Percentiles rank a stretch among this genome's conserved stretches.
Evolutionary conservation across 2,888 invertebrate genomes (phyloP).

Genomic region (Pycnomerus fuliginosus): DNA sequence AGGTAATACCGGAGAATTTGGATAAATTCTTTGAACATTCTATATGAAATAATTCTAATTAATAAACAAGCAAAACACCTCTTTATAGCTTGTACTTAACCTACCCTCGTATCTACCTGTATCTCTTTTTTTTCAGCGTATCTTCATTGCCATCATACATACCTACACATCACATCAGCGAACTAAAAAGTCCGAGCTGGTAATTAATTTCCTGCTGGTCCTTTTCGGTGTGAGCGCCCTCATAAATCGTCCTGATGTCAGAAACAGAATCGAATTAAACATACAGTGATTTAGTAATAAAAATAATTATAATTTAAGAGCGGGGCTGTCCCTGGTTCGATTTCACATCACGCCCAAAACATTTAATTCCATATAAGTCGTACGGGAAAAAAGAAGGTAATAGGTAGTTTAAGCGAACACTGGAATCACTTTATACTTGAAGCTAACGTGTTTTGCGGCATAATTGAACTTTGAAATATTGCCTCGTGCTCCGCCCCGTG

Average conservation of each 20-base stretch:
- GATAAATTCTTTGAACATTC: too few relatives aligned
- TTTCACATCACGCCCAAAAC: slow-evolving; percentile 31
- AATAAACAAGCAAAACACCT: too few relatives aligned
- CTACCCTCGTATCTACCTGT: too few relatives aligned
- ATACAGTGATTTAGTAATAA: slow-evolving; percentile 20
- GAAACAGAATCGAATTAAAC: slow-evolving; percentile 18
- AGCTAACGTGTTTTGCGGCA: slow-evolving; percentile 45
- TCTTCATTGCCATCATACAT: too few relatives aligned
- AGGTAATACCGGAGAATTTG: too few relatives aligned
- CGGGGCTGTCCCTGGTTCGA: slow-evolving; percentile 10
- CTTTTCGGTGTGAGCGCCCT: slow-evolving; percentile 5
- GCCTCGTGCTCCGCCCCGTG: slow-evolving; percentile 43
- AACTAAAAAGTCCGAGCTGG: too few relatives aligned
- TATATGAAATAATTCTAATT: too few relatives aligned
- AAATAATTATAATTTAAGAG: slow-evolving; percentile 19
- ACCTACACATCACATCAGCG: too few relatives aligned
- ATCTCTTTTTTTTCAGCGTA: too few relatives aligned
- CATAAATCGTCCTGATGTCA: slow-evolving; percentile 11
- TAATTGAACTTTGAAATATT: slow-evolving; percentile 52
- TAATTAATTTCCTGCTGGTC: slow-evolving; percentile 12
- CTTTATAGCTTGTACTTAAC: too few relatives aligned
- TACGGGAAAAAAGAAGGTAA: slow-evolving; percentile 25
- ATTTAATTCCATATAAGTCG: slow-evolving; percentile 24
- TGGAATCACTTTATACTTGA: slow-evolving; percentile 43
- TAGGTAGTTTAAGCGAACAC: slow-evolving; percentile 36